These are phyloP conservation scores for Heliopora coerulea DNA, from an alignment of 92 coral and sea anemone genomes.

Conservation along the genomic window DNA sequence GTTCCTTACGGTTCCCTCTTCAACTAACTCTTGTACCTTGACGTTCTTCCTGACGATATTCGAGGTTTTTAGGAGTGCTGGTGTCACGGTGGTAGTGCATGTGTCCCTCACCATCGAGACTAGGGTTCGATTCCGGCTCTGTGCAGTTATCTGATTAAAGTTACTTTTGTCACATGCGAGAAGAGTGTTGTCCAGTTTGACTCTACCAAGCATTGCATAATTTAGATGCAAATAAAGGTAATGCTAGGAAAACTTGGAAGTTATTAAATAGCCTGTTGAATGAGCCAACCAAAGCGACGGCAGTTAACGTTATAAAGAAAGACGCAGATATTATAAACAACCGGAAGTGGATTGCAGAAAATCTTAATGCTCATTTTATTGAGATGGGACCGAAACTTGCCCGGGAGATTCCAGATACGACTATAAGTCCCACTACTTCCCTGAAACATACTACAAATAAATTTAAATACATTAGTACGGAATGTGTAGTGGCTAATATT, in stretches of 20 bases:
- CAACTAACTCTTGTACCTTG: no score
- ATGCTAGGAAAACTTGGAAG: constrained; percentile 48
- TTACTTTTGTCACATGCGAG: no score
- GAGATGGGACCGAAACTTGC: constrained; percentile 45
- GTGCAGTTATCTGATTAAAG: no score
- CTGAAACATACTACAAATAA: constrained; percentile 5
- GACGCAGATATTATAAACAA: constrained; percentile 15
- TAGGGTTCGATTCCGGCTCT: no score
- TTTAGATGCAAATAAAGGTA: constrained; percentile 28
- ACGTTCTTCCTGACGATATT: no score
- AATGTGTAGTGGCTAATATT: not conserved
- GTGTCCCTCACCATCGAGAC: no score
- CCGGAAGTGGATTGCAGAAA: constrained; percentile 29
- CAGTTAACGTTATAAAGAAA: constrained; percentile 23
- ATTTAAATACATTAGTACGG: not conserved
- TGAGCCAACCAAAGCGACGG: constrained; percentile 18
- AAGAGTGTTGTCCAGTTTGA: no score
- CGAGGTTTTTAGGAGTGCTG: no score
- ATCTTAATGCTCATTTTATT: constrained; percentile 47
- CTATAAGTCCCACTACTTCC: constrained; percentile 24
- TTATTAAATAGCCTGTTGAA: constrained; percentile 33
- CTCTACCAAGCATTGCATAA: no score
- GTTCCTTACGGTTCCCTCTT: no score
- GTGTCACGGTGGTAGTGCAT: no score
- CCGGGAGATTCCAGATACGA: constrained; percentile 25